phyloP scores from a whole-genome alignment of 2,113 vertebrate genomes.

The Nannobrachium achirus region DNA sequence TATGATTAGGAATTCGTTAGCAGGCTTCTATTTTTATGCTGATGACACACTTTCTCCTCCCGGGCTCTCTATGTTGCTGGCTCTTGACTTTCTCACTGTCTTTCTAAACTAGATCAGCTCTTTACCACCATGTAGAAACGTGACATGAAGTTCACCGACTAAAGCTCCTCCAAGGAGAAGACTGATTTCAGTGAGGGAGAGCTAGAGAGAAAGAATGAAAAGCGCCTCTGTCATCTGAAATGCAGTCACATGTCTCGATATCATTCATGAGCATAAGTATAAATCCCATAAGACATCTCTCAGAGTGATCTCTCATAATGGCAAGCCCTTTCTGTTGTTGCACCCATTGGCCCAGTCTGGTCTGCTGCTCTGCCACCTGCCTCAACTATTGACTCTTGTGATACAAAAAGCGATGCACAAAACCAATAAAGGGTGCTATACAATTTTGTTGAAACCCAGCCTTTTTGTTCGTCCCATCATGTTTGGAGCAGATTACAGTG shows the following conservation, averaged over 20 bases:
- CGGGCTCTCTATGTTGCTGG: conserved; percentile 72
- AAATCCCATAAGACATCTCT: not conserved
- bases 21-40: conserved; percentile 84
- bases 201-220: conserved; percentile 16
- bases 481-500: conserved; percentile 77
- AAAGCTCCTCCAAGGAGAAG: conserved; percentile 56
- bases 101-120: conserved; percentile 80
- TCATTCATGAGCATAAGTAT: conserved; percentile 25
- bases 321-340: conserved; percentile 27
- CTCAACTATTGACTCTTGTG: conserved; percentile 47
- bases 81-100: conserved; percentile 79
- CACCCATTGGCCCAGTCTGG: conserved; percentile 15
- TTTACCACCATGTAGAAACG: conserved; percentile 67
- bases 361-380: conserved; percentile 42
- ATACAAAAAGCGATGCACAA: conserved; percentile 55
- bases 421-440: conserved; percentile 60
- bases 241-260: conserved; percentile 35
- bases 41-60: conserved; percentile 84
- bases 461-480: conserved; percentile 71
- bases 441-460: conserved; percentile 64
- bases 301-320: not conserved
- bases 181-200: conserved; percentile 26
- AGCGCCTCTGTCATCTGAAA: conserved; percentile 55
- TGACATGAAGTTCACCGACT: conserved; percentile 67
- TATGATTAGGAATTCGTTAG: conserved; percentile 85